These are phyloP conservation scores for Heterodera schachtii DNA, from an alignment of 1,140 invertebrate species.

Conservation along the genomic window DNA sequence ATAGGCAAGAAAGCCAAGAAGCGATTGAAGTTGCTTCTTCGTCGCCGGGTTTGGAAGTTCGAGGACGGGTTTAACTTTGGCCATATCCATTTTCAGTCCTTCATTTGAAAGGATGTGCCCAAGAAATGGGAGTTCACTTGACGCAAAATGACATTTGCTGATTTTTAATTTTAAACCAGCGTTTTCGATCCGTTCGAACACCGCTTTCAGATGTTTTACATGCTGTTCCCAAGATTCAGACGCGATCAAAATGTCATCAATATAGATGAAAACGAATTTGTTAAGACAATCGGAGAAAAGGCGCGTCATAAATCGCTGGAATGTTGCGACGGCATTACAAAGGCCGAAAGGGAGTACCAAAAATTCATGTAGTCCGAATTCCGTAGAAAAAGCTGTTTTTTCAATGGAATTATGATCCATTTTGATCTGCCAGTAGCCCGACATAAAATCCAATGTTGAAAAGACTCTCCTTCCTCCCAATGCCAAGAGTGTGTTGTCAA, in stretches of 20 bases:
- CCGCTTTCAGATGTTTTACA: neutral
- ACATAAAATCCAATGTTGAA: conserved; percentile 13
- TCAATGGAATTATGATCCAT: conserved; percentile 26
- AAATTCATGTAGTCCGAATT: conserved; percentile 65
- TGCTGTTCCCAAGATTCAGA: neutral
- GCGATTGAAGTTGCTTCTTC: neutral
- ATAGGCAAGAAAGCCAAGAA: neutral
- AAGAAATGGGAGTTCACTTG: neutral
- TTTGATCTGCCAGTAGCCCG: neutral
- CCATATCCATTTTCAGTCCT: conserved; percentile 15
- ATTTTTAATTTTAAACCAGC: too few relatives aligned
- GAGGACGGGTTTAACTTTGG: neutral
- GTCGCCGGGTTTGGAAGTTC: neutral
- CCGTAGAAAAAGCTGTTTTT: conserved; percentile 44
- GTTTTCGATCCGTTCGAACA: too few relatives aligned
- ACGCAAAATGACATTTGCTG: too few relatives aligned
- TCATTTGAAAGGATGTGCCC: conserved; percentile 2
- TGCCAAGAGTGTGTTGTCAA: conserved; percentile 37
- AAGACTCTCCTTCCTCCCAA: conserved; percentile 59
- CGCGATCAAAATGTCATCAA: too few relatives aligned
- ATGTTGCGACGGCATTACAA: too few relatives aligned
- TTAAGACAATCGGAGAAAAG: neutral
- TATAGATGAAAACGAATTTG: neutral
- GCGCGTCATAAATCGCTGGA: too few relatives aligned
- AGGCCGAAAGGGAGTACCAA: neutral